Evolutionary conservation across 2,888 invertebrate species (phyloP), one percentile per base, ranked within the genome.

Genomic region (Hydropsyche betteni): DNA sequence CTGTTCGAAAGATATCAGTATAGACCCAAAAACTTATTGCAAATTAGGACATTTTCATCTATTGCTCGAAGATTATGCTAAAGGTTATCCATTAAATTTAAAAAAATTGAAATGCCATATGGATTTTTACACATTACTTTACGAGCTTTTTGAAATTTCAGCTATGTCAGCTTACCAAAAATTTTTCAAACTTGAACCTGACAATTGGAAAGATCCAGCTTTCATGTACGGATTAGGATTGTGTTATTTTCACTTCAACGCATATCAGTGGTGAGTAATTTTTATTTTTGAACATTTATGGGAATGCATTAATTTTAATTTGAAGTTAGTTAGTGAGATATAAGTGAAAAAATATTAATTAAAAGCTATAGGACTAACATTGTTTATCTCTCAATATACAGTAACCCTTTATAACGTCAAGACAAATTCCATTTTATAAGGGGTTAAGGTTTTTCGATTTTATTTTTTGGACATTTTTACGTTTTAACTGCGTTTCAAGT

Each of bases 91-190:
- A 5, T 2, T 68, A 6, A 14, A 74, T 6, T 74, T 58, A 50
- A 14, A 64, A n/a, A 36, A 24, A 55, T 14, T 0, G 2, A 53
- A 6, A 14, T 51, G 12, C 1, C 8, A 34, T n/a, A n/a, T n/a
- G n/a, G n/a, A n/a, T 70, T 70, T 55, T 70, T 70, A n/a, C 36
- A 68, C 38, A 24, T 1, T 68, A 36, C 12, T 16, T 68, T 2
- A 68, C 33, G 4, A 0, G 3, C 16, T 50, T 69, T 51, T 50
- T 50, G 12, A 44, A 8, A 81, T 90, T 89, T 69, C 87, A 98
- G 98, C 99, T 5, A 90, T 98, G 87, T 98, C 98, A 24, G 98
- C 99, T 2, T 99, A 99, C 87, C 98, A 99, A 86, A 96, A 95
- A 84, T 97, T 94, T 85, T 93, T 91, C 82, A 91, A 91, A 51